phyloP scores from a whole-genome alignment of 2,888 invertebrate species.

The Anthrax anthrax region DNA sequence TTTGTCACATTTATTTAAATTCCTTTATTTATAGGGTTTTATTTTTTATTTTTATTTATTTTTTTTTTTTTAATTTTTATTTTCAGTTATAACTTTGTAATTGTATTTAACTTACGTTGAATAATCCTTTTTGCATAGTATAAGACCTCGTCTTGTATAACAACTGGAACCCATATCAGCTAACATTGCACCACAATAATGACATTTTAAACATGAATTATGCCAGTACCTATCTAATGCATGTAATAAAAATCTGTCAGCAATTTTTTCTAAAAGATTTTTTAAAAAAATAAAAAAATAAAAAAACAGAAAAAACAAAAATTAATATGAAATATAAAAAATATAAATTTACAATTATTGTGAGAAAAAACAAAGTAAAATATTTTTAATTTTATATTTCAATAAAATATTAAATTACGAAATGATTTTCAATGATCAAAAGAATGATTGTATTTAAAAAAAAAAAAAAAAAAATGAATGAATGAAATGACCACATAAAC shows the following conservation, averaged over 20 bases:
- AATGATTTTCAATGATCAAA: too few relatives aligned
- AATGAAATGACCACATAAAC: too few relatives aligned
- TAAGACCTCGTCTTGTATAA: constrained; percentile 86
- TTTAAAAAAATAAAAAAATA: not conserved
- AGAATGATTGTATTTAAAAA: too few relatives aligned
- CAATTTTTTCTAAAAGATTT: constrained; percentile 48
- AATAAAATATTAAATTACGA: not conserved
- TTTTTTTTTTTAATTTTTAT: too few relatives aligned
- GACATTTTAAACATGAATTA: constrained; percentile 87
- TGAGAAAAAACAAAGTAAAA: not conserved
- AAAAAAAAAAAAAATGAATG: too few relatives aligned
- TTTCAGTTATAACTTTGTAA: too few relatives aligned
- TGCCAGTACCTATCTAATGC: constrained; percentile 94
- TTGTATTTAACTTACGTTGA: constrained; percentile 54
- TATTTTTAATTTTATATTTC: not conserved
- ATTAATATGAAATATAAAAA: too few relatives aligned
- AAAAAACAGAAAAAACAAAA: too few relatives aligned
- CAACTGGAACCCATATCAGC: constrained; percentile 86
- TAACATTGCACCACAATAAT: constrained; percentile 75
- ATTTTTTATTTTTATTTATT: too few relatives aligned
- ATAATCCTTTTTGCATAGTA: constrained; percentile 90
- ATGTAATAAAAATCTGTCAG: constrained; percentile 80
- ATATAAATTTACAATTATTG: not conserved
- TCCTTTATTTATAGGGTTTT: too few relatives aligned
- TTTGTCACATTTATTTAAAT: too few relatives aligned